These are phyloP conservation scores for Ceratosolen solmsi DNA, from an alignment of 1,140 invertebrate species.

Conservation along the genomic window DNA sequence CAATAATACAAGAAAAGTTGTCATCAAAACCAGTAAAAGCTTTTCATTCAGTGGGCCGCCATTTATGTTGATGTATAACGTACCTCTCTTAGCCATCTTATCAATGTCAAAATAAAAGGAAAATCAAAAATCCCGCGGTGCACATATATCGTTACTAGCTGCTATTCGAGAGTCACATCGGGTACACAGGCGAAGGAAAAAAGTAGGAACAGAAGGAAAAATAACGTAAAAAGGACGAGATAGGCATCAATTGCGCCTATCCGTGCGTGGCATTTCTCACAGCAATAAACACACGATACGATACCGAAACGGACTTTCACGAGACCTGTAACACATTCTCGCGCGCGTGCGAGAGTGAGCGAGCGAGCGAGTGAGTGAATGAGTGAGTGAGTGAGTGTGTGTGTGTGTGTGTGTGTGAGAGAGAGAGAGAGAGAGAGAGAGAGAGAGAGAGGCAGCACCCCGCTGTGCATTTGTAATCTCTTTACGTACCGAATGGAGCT, in stretches of 20 bases:
- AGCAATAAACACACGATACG: constrained; percentile 39
- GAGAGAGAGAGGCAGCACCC: neutral
- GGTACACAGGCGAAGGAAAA: neutral
- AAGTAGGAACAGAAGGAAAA: neutral
- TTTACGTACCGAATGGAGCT: constrained; percentile 18
- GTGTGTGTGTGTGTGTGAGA: neutral
- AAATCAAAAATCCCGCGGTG: constrained; percentile 33
- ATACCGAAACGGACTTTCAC: constrained; percentile 37
- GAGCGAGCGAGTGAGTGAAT: neutral
- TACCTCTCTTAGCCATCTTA: constrained; percentile 3
- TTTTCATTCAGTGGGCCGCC: neutral
- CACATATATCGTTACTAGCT: neutral
- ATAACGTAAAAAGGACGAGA: constrained; percentile 29
- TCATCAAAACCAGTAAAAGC: constrained; percentile 26
- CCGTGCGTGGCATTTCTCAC: constrained; percentile 47
- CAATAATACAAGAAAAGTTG: constrained; percentile 18
- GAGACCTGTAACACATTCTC: constrained; percentile 19
- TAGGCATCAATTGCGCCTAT: constrained; percentile 46
- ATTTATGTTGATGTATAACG: neutral
- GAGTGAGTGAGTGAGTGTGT: neutral
- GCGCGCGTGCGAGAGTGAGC: neutral
- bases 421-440: neutral
- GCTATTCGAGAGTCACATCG: neutral
- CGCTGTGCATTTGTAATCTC: constrained; percentile 44
- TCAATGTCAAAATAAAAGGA: constrained; percentile 30